Base-by-base conservation (phyloP, 2,113 vertebrate genomes). In the Columba livia region DNA sequence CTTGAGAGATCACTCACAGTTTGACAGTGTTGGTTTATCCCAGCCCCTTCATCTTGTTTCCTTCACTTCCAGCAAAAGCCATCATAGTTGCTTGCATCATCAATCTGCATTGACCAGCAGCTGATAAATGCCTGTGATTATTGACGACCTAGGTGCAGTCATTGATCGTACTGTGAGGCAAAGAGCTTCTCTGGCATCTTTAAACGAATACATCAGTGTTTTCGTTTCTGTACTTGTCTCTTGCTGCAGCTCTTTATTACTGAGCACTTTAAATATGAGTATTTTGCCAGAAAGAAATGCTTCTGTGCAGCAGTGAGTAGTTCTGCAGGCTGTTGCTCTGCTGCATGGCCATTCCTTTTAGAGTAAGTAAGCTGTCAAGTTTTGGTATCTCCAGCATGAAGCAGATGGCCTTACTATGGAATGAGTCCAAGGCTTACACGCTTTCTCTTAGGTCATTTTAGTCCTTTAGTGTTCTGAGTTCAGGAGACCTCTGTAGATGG, bases 231-330 rank as follows among this genome's bases (percentile, higher is more conserved):
- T 82, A 48, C 66, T 85, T 79, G 57, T 53, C 44, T 79, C 62
- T 44, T 82, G 54, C 78, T 93, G 78, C 53, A 88, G 57, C 81
- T 84, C 57, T 79, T 74, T 78, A 75, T 89, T 89, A 60, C 78
- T 75, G 53, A 65, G 66, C 56, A 31, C 79, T 91, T 93, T 48
- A 88, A 75, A 72, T 85, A 24, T 10, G 9, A 91, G 14, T 44
- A 5, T 75, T 82, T 29, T 89, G 79, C 79, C 82, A 75, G 90
- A 74, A 94, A 79, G 71, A 85, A 88, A 36, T 61, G 72, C 93
- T 94, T 95, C 50, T 88, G 62, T 95, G 95, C 88, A 95, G 31
- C 88, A 93, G 36, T 91, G 74, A 85, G 62, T 88, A 51, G 74
- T 85, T 91, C 82, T 93, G 85, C 81, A 91, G 88, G 75, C 93